Percentiles rank a stretch among this genome's conserved stretches.
Conservation (phyloP, 2,888 invertebrate species). For the Chrysopilus asiliformis region DNA sequence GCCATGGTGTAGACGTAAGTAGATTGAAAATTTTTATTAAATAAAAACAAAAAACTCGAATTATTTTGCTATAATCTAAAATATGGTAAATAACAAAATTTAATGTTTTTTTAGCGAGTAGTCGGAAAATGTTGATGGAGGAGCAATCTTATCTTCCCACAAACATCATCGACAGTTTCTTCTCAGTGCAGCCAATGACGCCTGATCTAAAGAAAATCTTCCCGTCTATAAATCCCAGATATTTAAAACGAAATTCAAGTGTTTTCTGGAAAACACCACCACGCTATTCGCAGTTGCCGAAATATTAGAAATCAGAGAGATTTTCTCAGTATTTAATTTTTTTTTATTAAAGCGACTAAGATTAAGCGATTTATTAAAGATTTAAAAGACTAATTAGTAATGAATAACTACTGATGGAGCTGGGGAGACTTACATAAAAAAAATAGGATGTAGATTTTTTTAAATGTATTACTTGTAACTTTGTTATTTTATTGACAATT, state of each 20-base stretch:
- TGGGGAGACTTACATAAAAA: too few species aligned
- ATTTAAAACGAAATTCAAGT: conserved; percentile 57
- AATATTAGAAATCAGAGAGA: conserved; percentile 22
- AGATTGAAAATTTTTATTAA: background rate
- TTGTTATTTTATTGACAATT: too few species aligned
- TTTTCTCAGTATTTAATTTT: background rate
- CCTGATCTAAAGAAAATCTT: conserved; percentile 56
- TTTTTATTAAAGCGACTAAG: background rate
- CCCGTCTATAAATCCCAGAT: conserved; percentile 48
- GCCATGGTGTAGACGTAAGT: conserved; percentile 37
- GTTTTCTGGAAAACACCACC: conserved; percentile 64
- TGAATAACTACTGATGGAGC: too few species aligned
- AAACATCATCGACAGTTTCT: conserved; percentile 43
- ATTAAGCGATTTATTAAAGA: too few species aligned
- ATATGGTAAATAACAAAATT: too few species aligned
- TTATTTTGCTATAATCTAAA: too few species aligned
- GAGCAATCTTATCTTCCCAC: conserved; percentile 37
- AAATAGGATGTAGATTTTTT: too few species aligned
- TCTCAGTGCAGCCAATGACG: conserved; percentile 44
- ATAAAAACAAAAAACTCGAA: too few species aligned
- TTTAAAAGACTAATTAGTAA: too few species aligned
- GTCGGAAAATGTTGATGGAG: conserved; percentile 36
- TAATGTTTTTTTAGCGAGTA: conserved; percentile 28
- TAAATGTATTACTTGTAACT: too few species aligned
- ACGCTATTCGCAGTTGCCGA: conserved; percentile 42